Conservation (phyloP, 2,113 vertebrate species). For the Megalops atlanticus region DNA sequence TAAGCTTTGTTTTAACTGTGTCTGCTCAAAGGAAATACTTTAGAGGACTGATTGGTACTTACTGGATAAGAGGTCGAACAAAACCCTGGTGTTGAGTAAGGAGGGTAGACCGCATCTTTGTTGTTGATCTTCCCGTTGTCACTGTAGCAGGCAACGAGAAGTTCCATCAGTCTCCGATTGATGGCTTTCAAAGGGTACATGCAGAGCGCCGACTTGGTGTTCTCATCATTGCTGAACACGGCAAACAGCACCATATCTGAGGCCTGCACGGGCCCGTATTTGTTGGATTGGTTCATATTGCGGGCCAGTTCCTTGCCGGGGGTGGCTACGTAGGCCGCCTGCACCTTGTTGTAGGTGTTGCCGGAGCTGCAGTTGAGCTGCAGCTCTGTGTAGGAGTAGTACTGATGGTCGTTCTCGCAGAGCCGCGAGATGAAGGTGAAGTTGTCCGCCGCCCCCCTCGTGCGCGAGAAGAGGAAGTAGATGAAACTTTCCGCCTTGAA, state of each 20-base stretch:
- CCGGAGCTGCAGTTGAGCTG: slow-evolving; percentile 76
- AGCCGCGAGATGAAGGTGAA: slow-evolving; percentile 85
- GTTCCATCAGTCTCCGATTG: slow-evolving; percentile 75
- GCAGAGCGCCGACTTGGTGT: slow-evolving; percentile 79
- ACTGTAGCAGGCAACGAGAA: slow-evolving; percentile 80
- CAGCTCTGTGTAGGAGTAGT: slow-evolving; percentile 93
- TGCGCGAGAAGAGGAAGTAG: slow-evolving; percentile 91
- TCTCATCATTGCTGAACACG: slow-evolving; percentile 79
- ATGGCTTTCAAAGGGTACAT: slow-evolving; percentile 79
- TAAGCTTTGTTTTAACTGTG: too few species aligned
- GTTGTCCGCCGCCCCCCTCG: slow-evolving; percentile 75
- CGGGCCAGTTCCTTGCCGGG: slow-evolving; percentile 68
- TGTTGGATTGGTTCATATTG: slow-evolving; percentile 53
- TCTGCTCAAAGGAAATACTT: neutral
- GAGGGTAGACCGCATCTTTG: slow-evolving; percentile 75
- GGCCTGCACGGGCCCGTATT: slow-evolving; percentile 40
- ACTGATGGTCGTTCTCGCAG: slow-evolving; percentile 81
- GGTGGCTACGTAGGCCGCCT: slow-evolving; percentile 75
- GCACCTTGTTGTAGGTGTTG: slow-evolving; percentile 77
- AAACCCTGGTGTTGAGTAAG: slow-evolving; percentile 68
- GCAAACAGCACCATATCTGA: slow-evolving; percentile 77
- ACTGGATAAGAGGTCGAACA: neutral
- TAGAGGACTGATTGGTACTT: slow-evolving; percentile 1
- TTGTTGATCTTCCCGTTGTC: slow-evolving; percentile 45
- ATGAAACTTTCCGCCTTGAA: slow-evolving; percentile 80